Base-by-base conservation (phyloP, 2,113 vertebrate species). In the Nothocercus nigrocapillus region DNA sequence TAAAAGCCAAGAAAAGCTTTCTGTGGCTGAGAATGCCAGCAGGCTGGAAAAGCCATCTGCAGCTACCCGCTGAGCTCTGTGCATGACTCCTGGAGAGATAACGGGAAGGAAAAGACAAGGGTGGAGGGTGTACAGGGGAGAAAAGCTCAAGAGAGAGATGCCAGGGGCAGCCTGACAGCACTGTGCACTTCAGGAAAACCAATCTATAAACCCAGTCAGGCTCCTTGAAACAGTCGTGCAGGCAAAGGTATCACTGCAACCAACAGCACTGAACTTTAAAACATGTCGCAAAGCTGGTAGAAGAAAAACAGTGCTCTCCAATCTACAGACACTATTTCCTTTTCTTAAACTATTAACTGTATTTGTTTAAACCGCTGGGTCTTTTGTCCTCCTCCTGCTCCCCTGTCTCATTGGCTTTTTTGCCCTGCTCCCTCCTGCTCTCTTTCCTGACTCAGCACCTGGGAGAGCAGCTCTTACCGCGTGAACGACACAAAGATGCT, bases 11-110 rank as follows among this genome's bases (percentile, higher is more conserved):
- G 42, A 54, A 88, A n/a, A 40, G 22, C 10, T 74, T 25, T 7
- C 7, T 32, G 53, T 42, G 44, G 22, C 40, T 54, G 49, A 32
- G 59, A 64, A 61, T 13, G 20, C 24, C 2, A 2, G 11, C 24
- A 21, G 75, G 56, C 44, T 51, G 49, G 20, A n/a, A 40, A 24
- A 69, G 40, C 9, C 7, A 27, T 40, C 36, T 47, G 32, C 16
- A 47, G 32, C 13, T 28, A 1, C 1, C 15, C 53, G 51, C 70
- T 9, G 12, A 78, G 25, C 30, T 85, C 14, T 3, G 0, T 12
- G 40, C 45, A 16, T 25, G n/a, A 9, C 64, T 1, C 3, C 45
- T 42, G 67, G 27, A n/a, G 20, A 17, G 38, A 42, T 16, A n/a
- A 72, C 22, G 54, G 45, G 40, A 62, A 73, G 44, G 54, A 30